Base-by-base conservation (phyloP, 2,888 invertebrate species). In the Dorcus hopei region DNA sequence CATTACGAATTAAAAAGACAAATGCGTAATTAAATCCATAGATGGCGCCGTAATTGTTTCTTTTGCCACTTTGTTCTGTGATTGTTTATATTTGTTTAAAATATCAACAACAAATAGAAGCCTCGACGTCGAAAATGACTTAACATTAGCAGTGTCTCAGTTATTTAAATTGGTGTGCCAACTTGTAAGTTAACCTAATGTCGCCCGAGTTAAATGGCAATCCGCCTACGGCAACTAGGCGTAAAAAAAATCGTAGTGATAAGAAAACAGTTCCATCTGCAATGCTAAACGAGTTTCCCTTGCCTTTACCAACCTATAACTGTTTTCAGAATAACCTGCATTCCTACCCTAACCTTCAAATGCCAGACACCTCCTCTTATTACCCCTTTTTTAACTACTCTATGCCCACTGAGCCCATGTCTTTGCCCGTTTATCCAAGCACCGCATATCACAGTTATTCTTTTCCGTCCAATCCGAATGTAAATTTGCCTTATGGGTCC, bases 371-470 rank as follows among this genome's bases (percentile, higher is more conserved):
- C 38, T 64, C 68, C 9, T 61, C 68, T 50, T 74, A 72, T 63
- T 75, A 73, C 57, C 70, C 76, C 3, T 70, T 73, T 54, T 63
- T 70, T 54, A 73, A 73, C 59, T 72, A 68, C 52, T 62, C 72
- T 5, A 69, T 72, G 55, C 75, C 83, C 3, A 77, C 83, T 59
- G 87, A 87, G 72, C 86, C 88, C 0, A 80, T 85, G 75, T 87
- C 87, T 7, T 76, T 88, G 63, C 87, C 88, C 11, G 80, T 85
- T 65, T 82, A 86, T 64, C 84, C 85, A 81, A 71, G 79, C 79
- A 9, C 66, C 61, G 9, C 26, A 6, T 54, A 70, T 67, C 60
- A 53, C 16, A 57, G 38, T 41, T 60, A 54, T 59, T 53, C 58
- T 0, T 55, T 57, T 33, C 69, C 64, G 57, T 70, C 67, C 52